Base-by-base conservation (phyloP, 1,140 invertebrate genomes). In the Philopotamus ludificatus region DNA sequence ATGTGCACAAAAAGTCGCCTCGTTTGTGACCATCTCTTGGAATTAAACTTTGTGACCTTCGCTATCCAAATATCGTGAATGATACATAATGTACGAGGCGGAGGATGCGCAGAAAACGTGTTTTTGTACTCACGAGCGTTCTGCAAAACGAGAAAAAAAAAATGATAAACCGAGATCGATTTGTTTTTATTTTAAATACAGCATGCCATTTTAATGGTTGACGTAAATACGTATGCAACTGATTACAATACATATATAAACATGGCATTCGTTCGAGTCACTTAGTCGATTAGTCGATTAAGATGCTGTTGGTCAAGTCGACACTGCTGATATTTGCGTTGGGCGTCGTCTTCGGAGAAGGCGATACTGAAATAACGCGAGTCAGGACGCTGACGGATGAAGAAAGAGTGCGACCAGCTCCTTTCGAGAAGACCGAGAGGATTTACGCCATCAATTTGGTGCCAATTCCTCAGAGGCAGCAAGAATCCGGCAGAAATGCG, bases 361-460 rank as follows among this genome's bases (percentile, higher is more conserved):
- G 10, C 15, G 67, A 65, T 20, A 55, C 68, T 12, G 45, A 66
- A 10, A 66, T 66, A 47, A 64, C 68, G 3, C 57, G 67, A 23
- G 67, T 70, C 1, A 60, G 54, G 34, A 9, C 67, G 25, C 39
- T 70, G 20, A 63, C 34, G 8, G 44, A 66, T 10, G 64, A 66
- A 25, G 58, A 66, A 22, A 50, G 49, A 26, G n/a, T 21, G 1
- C 28, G 16, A 10, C 51, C 20, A 45, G 34, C 28, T 25, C 44
- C 64, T 1, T 18, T 25, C 18, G 64, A 66, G 26, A 65, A 65
- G 20, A 28, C 47, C n/a, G 28, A 45, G 34, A 63, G 53, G n/a
- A 51, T 70, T 9, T 70, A 70, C 28, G 25, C 50, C 16, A 57
- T 66, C 10, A 68, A 68, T 42, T 15, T 65, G 16, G 12, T 65